Base-by-base conservation (phyloP, 2,888 invertebrate species). In the Tricholauxania praeusta region DNA sequence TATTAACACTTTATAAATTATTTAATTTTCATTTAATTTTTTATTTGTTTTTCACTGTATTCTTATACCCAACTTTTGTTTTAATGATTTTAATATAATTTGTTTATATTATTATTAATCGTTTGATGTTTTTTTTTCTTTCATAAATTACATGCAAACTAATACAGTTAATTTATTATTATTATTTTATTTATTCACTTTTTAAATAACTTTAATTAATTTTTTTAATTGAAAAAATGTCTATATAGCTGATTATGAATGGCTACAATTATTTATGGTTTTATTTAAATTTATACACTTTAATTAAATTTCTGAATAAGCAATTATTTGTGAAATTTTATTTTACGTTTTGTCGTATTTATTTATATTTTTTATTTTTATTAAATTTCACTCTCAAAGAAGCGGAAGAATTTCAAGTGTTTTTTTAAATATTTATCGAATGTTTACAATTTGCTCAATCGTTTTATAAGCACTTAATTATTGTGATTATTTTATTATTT, bases 11-110 rank as follows among this genome's bases (percentile, higher is more conserved):
- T 28, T 22, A 22, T 1, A 22, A 22, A 22, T 22, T 22, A 22
- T 22, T 22, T 3, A 28, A 28, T 28, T 28, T 28, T 28, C 4
- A 28, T 28, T 28, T 28, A 3, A 28, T 28, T 3, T 59, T 55
- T 47, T n/a, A 17, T 66, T 72, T 72, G 59, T 17, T 49, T 14
- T 59, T 66, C 22, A 32, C 32, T 49, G 47, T 22, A 39, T 19
- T 53, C 28, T 71, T 17, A 22, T 19, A 14, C 12, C 49, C 53
- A 19, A 47, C 51, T 57, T 60, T 15, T 39, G 60, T 65, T 62
- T 55, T 68, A 48, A 32, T 12, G 69, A 74, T 77, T 80, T 78
- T 74, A 79, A 71, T 81, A 79, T 82, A 78, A 78, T 79, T 79
- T 75, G 70, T 60, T 75, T 75, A 73, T 67, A 73, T 78, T 71